Evolutionary conservation across 2,888 invertebrate genomes (phyloP), one percentile per base, ranked within the genome.

Genomic region (Platycheirus rosarum): DNA sequence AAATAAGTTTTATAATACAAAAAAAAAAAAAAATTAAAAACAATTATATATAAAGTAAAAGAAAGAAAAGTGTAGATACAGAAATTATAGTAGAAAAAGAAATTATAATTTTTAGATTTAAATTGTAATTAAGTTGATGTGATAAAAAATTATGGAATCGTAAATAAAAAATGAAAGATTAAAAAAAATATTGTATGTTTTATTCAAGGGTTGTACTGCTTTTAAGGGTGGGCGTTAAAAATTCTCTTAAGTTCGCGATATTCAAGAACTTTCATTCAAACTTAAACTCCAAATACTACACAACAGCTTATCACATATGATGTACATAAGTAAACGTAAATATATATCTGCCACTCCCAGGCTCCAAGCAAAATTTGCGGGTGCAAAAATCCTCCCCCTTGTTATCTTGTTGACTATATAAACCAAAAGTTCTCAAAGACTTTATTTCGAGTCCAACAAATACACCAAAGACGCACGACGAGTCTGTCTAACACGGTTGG

Each of bases 101-200:
- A 53, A 51, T 37, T 29, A 57, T 68, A 69, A 68, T 69, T 75
- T 68, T 77, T 77, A 77, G 66, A 63, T 60, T 60, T 80, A 80
- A 76, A 62, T 73, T 82, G 68, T 82, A 82, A 82, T 82, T 82
- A 82, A 82, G 82, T 82, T 82, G 82, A 82, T 82, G 82, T 82
- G 82, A 82, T 82, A 82, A 73, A 82, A 79, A 76, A 68, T 46
- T 66, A 73, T 76, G 71, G 42, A 77, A 82, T 73, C 76, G 55
- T 82, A 77, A 82, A 82, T 77, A 78, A 77, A 66, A 69, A 65
- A 57, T 23, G 23, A 2, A 23, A 23, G 23, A 23, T 23, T n/a
- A n/a, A n/a, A n/a, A n/a, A n/a, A n/a, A n/a, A n/a, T n/a, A n/a
- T n/a, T n/a, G n/a, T n/a, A n/a, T n/a, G n/a, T n/a, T n/a, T n/a